Percentiles rank a stretch among this genome's conserved stretches.
Conservation (phyloP, 2,797 vertebrate species). For the Lerista edwardsae region DNA sequence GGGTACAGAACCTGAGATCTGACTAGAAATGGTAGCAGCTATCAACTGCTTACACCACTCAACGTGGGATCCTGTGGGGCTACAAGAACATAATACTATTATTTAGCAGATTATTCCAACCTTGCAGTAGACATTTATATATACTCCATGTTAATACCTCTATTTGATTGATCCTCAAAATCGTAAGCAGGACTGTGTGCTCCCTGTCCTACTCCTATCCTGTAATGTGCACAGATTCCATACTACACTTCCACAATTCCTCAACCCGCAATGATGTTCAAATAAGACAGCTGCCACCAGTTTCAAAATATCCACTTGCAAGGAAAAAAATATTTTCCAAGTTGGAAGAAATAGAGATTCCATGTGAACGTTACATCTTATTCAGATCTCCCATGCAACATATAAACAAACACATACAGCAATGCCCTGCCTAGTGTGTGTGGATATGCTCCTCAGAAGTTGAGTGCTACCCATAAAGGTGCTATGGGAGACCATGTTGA, state of each 20-base stretch:
- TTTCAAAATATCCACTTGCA: background rate
- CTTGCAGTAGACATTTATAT: background rate
- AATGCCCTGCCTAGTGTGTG: no score
- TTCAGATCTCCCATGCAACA: no score
- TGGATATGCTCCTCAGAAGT: no score
- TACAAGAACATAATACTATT: constrained; percentile 70
- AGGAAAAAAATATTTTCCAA: background rate
- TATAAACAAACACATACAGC: no score
- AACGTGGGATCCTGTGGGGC: constrained; percentile 93
- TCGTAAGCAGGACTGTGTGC: no score
- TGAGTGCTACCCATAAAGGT: no score
- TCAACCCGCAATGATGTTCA: no score
- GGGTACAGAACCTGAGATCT: constrained; percentile 85
- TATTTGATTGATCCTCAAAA: no score
- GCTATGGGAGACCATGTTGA: no score
- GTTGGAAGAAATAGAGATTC: no score
- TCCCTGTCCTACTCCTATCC: no score
- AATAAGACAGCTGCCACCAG: background rate
- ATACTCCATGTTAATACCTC: background rate
- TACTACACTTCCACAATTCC: background rate
- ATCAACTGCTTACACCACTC: constrained; percentile 99
- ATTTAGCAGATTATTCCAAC: background rate
- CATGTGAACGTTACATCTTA: no score
- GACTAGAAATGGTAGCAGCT: constrained; percentile 95
- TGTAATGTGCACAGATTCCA: background rate